Evolutionary conservation across 2,797 vertebrate genomes (phyloP).

Genomic region (Gobio occitaniae): DNA sequence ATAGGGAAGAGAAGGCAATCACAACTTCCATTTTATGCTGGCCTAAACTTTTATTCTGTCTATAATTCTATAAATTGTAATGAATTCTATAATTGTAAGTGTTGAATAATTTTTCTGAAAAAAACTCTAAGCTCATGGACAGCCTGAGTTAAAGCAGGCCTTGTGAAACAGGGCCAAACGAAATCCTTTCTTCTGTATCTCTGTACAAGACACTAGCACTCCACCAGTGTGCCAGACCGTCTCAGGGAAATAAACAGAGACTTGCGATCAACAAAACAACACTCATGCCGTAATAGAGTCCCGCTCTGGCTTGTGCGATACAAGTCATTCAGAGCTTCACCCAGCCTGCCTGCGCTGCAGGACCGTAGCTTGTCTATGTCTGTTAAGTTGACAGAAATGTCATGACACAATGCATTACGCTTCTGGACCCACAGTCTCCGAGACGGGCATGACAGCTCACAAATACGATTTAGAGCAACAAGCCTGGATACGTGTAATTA

Average conservation of each 20-base stretch:
- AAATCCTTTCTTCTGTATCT: constrained; percentile 22
- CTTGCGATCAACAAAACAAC: constrained; percentile 11
- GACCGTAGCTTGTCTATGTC: constrained; percentile 66
- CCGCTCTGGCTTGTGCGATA: constrained; percentile 1
- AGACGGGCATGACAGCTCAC: constrained; percentile 64
- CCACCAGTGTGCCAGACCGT: constrained; percentile 26
- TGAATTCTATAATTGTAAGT: neutral
- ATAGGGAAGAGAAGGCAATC: neutral
- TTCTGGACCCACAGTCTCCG: constrained; percentile 61
- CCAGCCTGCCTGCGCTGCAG: constrained; percentile 41
- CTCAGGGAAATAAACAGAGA: constrained; percentile 29
- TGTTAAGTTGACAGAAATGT: constrained; percentile 70
- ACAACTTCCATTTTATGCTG: neutral
- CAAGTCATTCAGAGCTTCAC: constrained; percentile 24
- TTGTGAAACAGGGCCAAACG: constrained; percentile 36
- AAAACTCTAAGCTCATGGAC: constrained; percentile 24
- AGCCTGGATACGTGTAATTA: constrained; percentile 39
- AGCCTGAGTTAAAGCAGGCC: constrained; percentile 40
- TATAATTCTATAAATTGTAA: neutral
- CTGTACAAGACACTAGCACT: constrained; percentile 30
- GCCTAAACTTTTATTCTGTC: neutral
- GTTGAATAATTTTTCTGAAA: neutral
- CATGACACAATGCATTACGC: constrained; percentile 67
- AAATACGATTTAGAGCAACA: constrained; percentile 54
- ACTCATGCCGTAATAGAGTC: constrained; percentile 27